phyloP scores from a whole-genome alignment of 2,113 vertebrate genomes.

The Neopipo cinnamomea region DNA sequence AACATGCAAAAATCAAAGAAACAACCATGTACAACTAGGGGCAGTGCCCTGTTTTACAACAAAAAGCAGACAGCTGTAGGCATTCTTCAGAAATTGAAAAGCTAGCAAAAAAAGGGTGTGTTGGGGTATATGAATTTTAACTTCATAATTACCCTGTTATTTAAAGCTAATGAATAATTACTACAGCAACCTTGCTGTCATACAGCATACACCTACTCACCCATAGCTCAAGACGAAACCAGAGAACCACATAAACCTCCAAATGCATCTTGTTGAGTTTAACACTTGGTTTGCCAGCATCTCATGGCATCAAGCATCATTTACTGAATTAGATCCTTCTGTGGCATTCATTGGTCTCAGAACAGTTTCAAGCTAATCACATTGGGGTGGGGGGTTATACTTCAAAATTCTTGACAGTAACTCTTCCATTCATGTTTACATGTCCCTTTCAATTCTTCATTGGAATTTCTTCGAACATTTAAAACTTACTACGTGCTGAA shows the following conservation, averaged over 20 bases:
- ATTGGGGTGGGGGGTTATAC: rapidly evolving
- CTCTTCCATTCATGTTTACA: not conserved
- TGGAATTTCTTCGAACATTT: not conserved
- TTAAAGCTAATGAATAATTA: constrained; percentile 71
- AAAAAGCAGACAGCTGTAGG: constrained; percentile 47
- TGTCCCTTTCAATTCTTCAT: not conserved
- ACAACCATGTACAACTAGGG: not conserved
- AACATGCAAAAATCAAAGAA: constrained; percentile 14
- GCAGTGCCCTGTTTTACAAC: constrained; percentile 45
- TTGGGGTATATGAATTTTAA: constrained; percentile 58
- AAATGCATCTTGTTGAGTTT: not conserved
- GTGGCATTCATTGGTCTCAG: not conserved
- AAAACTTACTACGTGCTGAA: not conserved
- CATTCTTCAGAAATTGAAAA: constrained; percentile 54
- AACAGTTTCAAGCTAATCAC: not conserved
- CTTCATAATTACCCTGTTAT: constrained; percentile 64
- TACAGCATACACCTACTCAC: constrained; percentile 7
- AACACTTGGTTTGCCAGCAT: not conserved
- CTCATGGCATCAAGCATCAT: not conserved
- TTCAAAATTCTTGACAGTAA: not conserved
- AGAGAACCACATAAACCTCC: not conserved
- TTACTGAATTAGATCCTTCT: not conserved
- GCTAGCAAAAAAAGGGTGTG: constrained; percentile 59
- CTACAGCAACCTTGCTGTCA: constrained; percentile 38
- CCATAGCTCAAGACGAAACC: not conserved